Base-by-base conservation (phyloP, 2,888 invertebrate species). In the Andrena hattorfiana region DNA sequence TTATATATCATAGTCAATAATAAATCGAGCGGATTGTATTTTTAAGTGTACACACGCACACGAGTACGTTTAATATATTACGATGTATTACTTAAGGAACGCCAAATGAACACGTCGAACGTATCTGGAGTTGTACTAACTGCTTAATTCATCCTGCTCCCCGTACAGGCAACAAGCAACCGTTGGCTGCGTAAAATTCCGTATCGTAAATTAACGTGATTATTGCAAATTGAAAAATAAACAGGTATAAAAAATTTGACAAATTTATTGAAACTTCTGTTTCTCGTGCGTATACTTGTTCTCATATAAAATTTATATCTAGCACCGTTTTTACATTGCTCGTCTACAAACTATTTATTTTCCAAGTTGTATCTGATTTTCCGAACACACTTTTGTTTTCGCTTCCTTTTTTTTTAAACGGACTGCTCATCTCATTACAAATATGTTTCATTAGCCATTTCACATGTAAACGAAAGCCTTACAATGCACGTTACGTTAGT, bases 1-100 rank as follows among this genome's bases (percentile, higher is more conserved):
- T 88, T 77, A 86, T 87, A 84, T 86, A 87, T 56, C 76, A 83
- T 86, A 84, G 75, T 71, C 81, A 77, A 83, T 87, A 83, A 81
- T 13, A 85, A 88, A 79, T 68, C 73, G 83, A 83, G 84, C 85
- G 83, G 82, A 86, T 86, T 88, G 88, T 88, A 88, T 88, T 88
- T 88, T 88, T 80, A 87, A 88, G 78, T 88, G 83, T 87, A 88
- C 88, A 84, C 85, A 75, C 32, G 88, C 85, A 83, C 85, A 88
- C 76, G 77, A 75, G 82, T 86, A 86, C 62, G 77, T 85, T 85
- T 85, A 84, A 88, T 86, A 88, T 84, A 88, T 86, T 81, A 81
- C 81, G 77, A 83, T 85, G 85, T 85, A 88, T 76, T 86, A 88
- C 82, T 78, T 83, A 88, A 86, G 85, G 85, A 88, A 87, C 81